A percentile compares a stretch with the other conserved stretches of the same genome.
Evolutionary conservation across 2,113 vertebrate species (phyloP).

Genomic region (Rallus limicola): DNA sequence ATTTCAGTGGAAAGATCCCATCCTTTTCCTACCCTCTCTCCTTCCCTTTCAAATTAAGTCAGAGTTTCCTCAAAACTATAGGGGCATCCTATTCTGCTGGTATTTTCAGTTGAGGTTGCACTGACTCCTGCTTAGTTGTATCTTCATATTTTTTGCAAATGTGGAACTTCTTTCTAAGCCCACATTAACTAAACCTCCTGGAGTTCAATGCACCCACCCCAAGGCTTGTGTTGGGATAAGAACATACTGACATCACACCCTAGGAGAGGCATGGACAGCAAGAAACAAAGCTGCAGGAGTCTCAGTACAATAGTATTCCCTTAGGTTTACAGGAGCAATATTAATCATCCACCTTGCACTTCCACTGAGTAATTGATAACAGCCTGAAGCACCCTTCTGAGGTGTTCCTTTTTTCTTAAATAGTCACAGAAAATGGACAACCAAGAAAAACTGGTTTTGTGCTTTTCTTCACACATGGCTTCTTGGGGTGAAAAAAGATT

Average conservation of each 20-base stretch:
- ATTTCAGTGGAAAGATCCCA: neutral
- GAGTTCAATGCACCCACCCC: accelerated
- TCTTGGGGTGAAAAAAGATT: neutral
- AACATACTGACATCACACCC: neutral
- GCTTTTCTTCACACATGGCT: neutral
- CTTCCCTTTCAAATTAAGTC: neutral
- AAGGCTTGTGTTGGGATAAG: neutral
- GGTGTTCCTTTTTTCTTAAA: neutral
- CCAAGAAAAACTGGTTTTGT: neutral
- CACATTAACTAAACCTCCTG: neutral
- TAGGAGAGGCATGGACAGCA: neutral
- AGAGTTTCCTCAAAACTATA: neutral
- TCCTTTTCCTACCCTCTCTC: neutral
- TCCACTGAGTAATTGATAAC: neutral
- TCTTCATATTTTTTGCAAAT: neutral
- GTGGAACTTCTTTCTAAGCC: neutral
- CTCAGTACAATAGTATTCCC: neutral
- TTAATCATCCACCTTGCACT: neutral
- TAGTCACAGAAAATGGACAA: neutral
- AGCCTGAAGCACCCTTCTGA: neutral
- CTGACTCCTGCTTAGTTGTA: neutral
- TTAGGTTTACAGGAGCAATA: neutral
- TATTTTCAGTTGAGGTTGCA: neutral
- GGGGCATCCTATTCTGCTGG: neutral
- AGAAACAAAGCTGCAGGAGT: neutral